Percentiles rank a stretch among this genome's conserved stretches.
phyloP scores from a whole-genome alignment of 2,888 invertebrate species.

The Dryadula phaetusa region DNA sequence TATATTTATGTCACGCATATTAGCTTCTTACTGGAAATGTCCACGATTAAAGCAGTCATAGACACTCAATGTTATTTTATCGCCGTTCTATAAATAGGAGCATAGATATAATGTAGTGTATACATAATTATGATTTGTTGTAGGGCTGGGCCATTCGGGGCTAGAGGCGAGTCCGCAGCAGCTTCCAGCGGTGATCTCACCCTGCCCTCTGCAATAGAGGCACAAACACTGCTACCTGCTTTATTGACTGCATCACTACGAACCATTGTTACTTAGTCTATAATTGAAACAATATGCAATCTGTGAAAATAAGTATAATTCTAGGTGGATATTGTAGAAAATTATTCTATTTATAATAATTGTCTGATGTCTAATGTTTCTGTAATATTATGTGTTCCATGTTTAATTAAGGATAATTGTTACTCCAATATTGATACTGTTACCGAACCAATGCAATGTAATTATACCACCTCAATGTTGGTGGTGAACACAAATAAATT shows the following conservation, averaged over 20 bases:
- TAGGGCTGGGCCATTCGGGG: constrained; percentile 88
- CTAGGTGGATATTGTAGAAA: constrained; percentile 84
- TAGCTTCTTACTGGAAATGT: constrained; percentile 41
- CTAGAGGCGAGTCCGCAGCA: constrained; percentile 84
- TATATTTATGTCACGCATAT: constrained; percentile 36
- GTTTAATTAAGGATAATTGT: constrained; percentile 85
- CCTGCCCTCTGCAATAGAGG: constrained; percentile 80
- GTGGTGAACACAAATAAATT: constrained; percentile 84
- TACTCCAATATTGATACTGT: constrained; percentile 84
- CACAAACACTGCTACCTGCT: constrained; percentile 85
- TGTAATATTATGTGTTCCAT: constrained; percentile 87
- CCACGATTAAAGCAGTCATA: constrained; percentile 23
- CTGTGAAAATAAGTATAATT: constrained; percentile 87
- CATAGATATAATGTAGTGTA: constrained; percentile 9
- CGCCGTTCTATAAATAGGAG: constrained; percentile 28
- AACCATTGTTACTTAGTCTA: constrained; percentile 86
- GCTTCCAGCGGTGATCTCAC: constrained; percentile 84
- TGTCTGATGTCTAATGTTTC: constrained; percentile 84
- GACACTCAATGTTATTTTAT: constrained; percentile 23
- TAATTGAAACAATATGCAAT: constrained; percentile 87
- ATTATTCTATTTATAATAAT: constrained; percentile 86
- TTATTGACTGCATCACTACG: constrained; percentile 85
- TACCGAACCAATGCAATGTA: constrained; percentile 85
- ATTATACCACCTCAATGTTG: constrained; percentile 86
- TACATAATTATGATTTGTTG: constrained; percentile 48